A percentile compares a stretch with the other conserved stretches of the same genome.
Conservation (phyloP, 1,140 invertebrate genomes). For the Drosophila chauvacae region DNA sequence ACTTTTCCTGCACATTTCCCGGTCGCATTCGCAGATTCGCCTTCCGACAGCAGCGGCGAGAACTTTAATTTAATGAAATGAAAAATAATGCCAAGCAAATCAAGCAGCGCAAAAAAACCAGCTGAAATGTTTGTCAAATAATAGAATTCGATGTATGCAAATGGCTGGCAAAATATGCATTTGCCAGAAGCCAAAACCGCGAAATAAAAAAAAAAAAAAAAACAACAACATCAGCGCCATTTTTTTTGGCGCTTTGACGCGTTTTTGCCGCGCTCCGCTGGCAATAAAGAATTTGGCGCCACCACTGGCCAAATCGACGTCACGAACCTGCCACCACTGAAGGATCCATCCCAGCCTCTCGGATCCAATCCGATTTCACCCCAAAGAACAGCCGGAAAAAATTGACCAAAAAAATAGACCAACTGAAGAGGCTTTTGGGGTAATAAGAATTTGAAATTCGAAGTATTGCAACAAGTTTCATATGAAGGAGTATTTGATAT, state of each 20-base stretch:
- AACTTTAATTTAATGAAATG: slow-evolving; percentile 78
- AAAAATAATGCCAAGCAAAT: slow-evolving; percentile 75
- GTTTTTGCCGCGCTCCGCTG: slow-evolving; percentile 61
- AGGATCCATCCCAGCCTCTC: slow-evolving; percentile 19
- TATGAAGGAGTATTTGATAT: background rate
- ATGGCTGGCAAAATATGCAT: slow-evolving; percentile 59
- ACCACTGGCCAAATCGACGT: slow-evolving; percentile 67
- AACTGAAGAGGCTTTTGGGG: no score
- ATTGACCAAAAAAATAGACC: no score
- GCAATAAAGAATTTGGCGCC: slow-evolving; percentile 70
- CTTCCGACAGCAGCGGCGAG: slow-evolving; percentile 36
- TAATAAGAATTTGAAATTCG: background rate
- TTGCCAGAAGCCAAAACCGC: slow-evolving; percentile 2
- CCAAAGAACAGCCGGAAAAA: background rate
- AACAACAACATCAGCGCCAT: slow-evolving; percentile 12
- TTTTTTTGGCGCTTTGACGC: slow-evolving; percentile 71
- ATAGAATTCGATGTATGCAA: slow-evolving; percentile 64
- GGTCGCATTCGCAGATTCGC: slow-evolving; percentile 19
- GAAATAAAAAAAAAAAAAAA: background rate
- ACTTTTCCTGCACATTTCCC: slow-evolving; percentile 6
- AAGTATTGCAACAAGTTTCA: background rate
- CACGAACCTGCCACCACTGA: slow-evolving; percentile 51
- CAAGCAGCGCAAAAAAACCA: slow-evolving; percentile 48
- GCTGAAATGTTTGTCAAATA: slow-evolving; percentile 40
- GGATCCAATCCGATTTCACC: slow-evolving; percentile 1